Base-by-base conservation (phyloP, 2,888 invertebrate genomes). In the Physocephala rufipes region DNA sequence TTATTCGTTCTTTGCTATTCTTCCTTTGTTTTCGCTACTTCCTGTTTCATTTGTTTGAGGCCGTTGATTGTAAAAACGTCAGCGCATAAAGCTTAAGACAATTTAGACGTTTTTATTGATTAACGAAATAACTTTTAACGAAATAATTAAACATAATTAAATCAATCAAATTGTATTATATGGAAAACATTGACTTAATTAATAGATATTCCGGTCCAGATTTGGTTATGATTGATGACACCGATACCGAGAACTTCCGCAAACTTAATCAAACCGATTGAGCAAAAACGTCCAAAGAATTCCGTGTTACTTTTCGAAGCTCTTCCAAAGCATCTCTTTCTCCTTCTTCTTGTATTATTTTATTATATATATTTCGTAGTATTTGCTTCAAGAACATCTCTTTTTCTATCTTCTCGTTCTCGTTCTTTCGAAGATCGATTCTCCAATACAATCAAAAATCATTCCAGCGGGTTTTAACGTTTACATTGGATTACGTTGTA, bases 121-220 rank as follows among this genome's bases (percentile, higher is more conserved):
- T 78, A 76, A n/a, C n/a, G n/a, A n/a, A n/a, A n/a, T n/a, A n/a
- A n/a, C n/a, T 75, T 71, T 62, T 71, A 74, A 74, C 73, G 72
- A 72, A 76, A 76, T 80, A 81, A 80, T 80, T 78, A 77, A 76
- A 76, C 75, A 62, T 65, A 65, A 70, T 74, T 75, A 75, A 77
- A 80, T 80, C 81, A 81, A 80, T 80, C 81, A 78, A 59, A 28
- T 30, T 30, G 26, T n/a, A 59, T 24, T 12, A 30, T 59, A 30
- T n/a, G n/a, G n/a, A n/a, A n/a, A n/a, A n/a, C n/a, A n/a, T 21
- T 61, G 61, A 12, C 12, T 61, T 61, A 28, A 61, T 61, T 30
- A 30, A 61, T 28, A 16, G 16, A 28, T 2, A 61, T 61, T 61
- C 4, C 7, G 19, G 30, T 59, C 30, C 15, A 59, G 5, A 28